phyloP scores from a whole-genome alignment of 2,888 invertebrate species.

The Aricia artaxerxes region DNA sequence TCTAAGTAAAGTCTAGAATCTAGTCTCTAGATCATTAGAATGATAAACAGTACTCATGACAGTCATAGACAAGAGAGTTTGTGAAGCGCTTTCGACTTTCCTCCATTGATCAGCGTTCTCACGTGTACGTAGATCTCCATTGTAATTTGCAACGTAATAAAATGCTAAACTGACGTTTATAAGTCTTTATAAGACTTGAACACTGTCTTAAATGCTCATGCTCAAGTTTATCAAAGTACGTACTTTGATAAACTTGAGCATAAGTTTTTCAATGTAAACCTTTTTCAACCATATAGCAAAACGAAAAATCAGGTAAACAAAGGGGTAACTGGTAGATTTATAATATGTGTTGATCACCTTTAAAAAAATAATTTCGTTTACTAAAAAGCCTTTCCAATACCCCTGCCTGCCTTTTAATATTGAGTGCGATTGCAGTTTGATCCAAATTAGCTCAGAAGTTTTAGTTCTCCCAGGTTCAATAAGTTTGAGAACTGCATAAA shows the following conservation, averaged over 20 bases:
- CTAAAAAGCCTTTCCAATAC: too few relatives aligned
- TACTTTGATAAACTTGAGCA: too few relatives aligned
- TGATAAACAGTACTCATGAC: neutral
- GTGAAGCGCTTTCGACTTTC: slow-evolving; percentile 15
- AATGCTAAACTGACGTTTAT: neutral
- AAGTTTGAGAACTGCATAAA: slow-evolving; percentile 6
- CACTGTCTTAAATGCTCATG: too few relatives aligned
- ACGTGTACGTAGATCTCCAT: neutral
- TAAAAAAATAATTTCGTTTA: too few relatives aligned
- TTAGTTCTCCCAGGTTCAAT: neutral
- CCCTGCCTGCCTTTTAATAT: too few relatives aligned
- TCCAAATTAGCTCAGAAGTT: neutral
- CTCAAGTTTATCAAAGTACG: too few relatives aligned
- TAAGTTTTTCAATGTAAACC: too few relatives aligned
- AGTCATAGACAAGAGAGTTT: slow-evolving; percentile 1
- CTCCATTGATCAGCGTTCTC: slow-evolving; percentile 6
- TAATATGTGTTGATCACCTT: too few relatives aligned
- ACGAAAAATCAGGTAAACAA: too few relatives aligned
- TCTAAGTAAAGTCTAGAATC: neutral
- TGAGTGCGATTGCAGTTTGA: neutral
- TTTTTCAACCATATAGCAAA: too few relatives aligned
- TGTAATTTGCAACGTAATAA: neutral
- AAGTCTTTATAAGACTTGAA: neutral
- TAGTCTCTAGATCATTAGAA: neutral
- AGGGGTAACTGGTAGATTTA: too few relatives aligned